These are phyloP conservation scores for Anableps anableps DNA, from an alignment of 2,797 vertebrate species.

Conservation along the genomic window DNA sequence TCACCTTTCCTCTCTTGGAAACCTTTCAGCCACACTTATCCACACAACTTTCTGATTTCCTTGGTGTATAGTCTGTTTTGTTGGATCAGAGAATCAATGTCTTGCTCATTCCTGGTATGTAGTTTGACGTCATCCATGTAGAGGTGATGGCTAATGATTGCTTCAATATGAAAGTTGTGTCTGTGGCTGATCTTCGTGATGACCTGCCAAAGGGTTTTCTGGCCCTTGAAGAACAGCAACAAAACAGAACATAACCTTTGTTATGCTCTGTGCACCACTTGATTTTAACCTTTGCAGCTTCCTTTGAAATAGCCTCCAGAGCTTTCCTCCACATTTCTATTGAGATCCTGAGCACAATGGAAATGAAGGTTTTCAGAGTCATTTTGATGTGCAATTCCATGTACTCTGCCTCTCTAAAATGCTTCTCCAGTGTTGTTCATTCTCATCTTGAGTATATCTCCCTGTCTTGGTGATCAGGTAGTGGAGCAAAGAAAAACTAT, in stretches of 20 bases:
- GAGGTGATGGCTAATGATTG: background rate
- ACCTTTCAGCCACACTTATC: too few species aligned
- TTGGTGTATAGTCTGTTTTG: background rate
- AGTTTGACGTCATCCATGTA: background rate
- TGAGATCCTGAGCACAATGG: background rate
- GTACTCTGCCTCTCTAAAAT: background rate
- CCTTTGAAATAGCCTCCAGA: background rate
- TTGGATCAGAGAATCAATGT: constrained; percentile 1
- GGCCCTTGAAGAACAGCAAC: background rate
- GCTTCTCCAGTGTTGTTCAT: background rate
- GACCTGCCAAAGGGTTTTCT: background rate
- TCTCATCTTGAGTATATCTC: background rate
- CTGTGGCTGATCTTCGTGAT: background rate
- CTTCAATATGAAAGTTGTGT: too few species aligned
- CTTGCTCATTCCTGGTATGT: background rate
- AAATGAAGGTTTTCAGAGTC: background rate
- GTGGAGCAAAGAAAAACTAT: background rate
- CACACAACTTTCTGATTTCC: too few species aligned
- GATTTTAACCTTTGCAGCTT: background rate
- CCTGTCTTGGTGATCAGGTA: background rate
- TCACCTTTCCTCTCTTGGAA: too few species aligned
- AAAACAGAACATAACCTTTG: background rate
- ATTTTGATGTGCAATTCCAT: background rate
- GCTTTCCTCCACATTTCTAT: background rate
- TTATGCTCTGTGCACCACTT: background rate